Evolutionary conservation across 2,888 invertebrate genomes (phyloP), one percentile per base, ranked within the genome.

Genomic region (Campoletis raptor): DNA sequence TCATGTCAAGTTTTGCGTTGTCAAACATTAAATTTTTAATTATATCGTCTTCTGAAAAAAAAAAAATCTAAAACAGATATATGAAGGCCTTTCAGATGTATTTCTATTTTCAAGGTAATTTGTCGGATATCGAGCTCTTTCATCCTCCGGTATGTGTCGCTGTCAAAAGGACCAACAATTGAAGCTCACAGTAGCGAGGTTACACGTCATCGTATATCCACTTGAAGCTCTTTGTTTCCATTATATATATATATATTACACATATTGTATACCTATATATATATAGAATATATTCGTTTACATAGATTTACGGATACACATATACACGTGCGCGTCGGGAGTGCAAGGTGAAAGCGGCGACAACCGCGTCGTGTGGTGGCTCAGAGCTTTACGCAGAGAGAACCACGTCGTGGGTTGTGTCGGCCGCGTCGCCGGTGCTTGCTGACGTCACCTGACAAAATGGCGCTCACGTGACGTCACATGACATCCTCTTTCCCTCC

Each of bases 401-500:
- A 76, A 61, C 72, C 83, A 85, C 86, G 83, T 88, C 87, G 87
- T 86, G 64, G 70, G 89, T 91, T 89, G 90, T 88, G 93, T 92
- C 92, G 92, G 81, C 85, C 89, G 85, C 83, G 84, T 86, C 85
- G 90, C 88, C 89, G 90, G 85, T 90, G 89, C 90, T 90, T 89
- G 89, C 88, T 94, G 94, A 95, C 95, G 95, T 95, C 95, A 95
- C 93, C 89, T 93, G 92, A 90, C 93, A 95, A 95, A 94, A 95
- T 95, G 95, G 95, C 95, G 94, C 88, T 90, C 91, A 91, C 90
- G 93, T 94, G 94, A 95, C 95, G 94, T 95, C 95, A 94, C 91
- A 89, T 85, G 81, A 78, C 82, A 80, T 67, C 77, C 61, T 61
- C 74, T 76, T 74, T 77, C 83, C 72, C 83, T 61, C 69, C 54